Evolutionary conservation across 2,888 invertebrate species (phyloP).

Genomic region (Linnaemya vulpina): DNA sequence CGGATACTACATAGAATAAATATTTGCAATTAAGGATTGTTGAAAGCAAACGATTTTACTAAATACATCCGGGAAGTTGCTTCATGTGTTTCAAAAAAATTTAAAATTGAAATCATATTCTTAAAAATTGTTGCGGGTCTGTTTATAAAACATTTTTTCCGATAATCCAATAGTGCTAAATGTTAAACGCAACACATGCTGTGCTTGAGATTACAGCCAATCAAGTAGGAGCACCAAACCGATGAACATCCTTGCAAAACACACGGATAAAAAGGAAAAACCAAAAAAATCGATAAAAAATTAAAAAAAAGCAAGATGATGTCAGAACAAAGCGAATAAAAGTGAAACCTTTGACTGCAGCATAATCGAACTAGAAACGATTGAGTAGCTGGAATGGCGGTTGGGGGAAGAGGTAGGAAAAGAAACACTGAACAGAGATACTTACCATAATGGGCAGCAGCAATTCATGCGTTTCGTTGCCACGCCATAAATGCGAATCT

Average conservation of each 20-base stretch:
- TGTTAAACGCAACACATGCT: neutral
- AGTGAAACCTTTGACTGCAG: slow-evolving; percentile 6
- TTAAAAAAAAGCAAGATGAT: neutral
- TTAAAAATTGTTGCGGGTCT: too few relatives aligned
- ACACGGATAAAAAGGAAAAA: slow-evolving; percentile 27
- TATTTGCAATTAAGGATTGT: too few relatives aligned
- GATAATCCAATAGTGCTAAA: neutral
- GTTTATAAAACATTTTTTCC: neutral
- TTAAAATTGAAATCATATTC: too few relatives aligned
- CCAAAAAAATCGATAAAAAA: neutral
- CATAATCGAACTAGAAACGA: neutral
- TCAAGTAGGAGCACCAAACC: slow-evolving; percentile 26
- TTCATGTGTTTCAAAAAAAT: too few relatives aligned
- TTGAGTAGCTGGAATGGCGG: neutral
- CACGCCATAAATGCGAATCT: slow-evolving; percentile 88
- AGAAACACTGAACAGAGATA: slow-evolving; percentile 62
- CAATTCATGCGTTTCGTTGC: slow-evolving; percentile 89
- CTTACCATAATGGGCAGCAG: slow-evolving; percentile 87
- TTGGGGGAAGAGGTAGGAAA: neutral
- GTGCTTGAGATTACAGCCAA: neutral
- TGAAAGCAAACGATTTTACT: too few relatives aligned
- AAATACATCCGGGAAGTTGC: too few relatives aligned
- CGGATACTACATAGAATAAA: too few relatives aligned
- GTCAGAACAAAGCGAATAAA: neutral
- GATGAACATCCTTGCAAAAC: slow-evolving; percentile 29